phyloP scores from a whole-genome alignment of 2,888 invertebrate species.

The Pandemis heparana region DNA sequence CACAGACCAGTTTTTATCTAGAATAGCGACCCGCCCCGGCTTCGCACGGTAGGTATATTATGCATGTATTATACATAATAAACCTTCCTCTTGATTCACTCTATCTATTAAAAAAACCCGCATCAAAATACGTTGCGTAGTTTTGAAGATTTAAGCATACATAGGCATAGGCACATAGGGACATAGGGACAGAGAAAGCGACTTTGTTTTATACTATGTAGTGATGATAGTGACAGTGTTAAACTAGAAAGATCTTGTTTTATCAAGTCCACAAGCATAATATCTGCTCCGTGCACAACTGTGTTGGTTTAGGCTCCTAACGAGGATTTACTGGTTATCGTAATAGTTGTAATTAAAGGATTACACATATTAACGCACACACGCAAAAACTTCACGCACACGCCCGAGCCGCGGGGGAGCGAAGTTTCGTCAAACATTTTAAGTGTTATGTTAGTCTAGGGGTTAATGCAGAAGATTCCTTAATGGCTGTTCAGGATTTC shows the following conservation, averaged over 20 bases:
- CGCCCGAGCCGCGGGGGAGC: neutral
- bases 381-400: constrained; percentile 9
- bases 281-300: neutral
- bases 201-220: no score
- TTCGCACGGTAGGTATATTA: no score
- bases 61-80: no score
- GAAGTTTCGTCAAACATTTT: constrained; percentile 13
- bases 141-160: no score
- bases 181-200: no score
- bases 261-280: neutral
- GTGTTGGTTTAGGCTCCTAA: constrained; percentile 13
- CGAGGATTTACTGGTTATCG: constrained; percentile 9
- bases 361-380: constrained; percentile 8
- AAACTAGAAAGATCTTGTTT: neutral
- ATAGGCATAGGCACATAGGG: no score
- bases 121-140: no score
- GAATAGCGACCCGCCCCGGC: no score
- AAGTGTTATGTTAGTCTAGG: constrained; percentile 8
- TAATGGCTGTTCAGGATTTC: constrained; percentile 5
- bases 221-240: no score
- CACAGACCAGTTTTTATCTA: no score
- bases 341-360: constrained; percentile 14
- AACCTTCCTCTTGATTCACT: no score
- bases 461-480: neutral
- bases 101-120: no score